These are phyloP conservation scores for Cylloceria caligata DNA, from an alignment of 2,888 invertebrate species.

Conservation along the genomic window DNA sequence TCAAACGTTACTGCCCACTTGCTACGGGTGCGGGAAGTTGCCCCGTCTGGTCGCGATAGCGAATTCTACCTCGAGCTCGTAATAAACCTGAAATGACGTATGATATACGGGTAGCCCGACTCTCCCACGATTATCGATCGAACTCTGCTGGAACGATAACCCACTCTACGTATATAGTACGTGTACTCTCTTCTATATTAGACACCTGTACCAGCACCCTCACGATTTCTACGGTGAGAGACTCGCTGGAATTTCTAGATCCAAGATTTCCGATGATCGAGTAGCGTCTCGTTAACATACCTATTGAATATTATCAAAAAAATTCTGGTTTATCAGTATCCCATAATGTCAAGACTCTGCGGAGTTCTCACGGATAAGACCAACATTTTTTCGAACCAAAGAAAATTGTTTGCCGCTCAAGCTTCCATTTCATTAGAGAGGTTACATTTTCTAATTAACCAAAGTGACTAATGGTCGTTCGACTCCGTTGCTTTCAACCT, in stretches of 20 bases:
- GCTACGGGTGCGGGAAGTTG: conserved; percentile 67
- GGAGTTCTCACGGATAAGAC: no score
- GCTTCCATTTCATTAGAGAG: no score
- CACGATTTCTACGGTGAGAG: background rate
- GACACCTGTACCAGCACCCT: conserved; percentile 1
- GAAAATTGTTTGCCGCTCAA: no score
- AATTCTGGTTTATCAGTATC: background rate
- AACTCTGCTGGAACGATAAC: conserved; percentile 28
- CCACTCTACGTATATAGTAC: background rate
- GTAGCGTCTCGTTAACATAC: background rate
- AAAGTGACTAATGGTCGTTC: no score
- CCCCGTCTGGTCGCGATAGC: conserved; percentile 73
- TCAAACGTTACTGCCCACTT: conserved; percentile 77
- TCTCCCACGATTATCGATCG: conserved; percentile 43
- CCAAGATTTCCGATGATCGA: background rate
- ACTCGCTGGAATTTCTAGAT: background rate
- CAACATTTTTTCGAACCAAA: no score
- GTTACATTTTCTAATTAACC: no score
- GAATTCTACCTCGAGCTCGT: conserved; percentile 57
- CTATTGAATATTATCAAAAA: background rate
- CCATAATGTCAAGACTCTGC: no score
- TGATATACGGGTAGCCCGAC: conserved; percentile 45
- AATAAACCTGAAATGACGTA: conserved; percentile 61
- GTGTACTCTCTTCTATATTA: background rate
- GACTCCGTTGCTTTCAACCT: no score